A percentile compares a stretch with the other conserved stretches of the same genome.
phyloP scores from a whole-genome alignment of 2,888 invertebrate genomes.

The Idaea aversata region DNA sequence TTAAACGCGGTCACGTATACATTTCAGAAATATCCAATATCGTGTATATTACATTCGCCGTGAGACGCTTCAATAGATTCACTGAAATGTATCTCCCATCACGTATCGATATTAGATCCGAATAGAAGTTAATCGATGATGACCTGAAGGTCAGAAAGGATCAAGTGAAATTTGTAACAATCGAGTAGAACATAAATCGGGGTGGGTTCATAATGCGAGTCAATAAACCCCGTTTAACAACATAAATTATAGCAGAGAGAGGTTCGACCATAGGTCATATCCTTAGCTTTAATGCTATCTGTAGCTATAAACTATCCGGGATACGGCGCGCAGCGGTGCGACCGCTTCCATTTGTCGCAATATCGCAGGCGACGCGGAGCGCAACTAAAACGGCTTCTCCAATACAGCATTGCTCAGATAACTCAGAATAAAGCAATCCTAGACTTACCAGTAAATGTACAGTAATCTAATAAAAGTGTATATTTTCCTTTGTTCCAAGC shows the following conservation, averaged over 20 bases:
- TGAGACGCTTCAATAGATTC: conserved; percentile 11
- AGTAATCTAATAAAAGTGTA: background rate
- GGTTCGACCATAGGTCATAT: conserved; percentile 48
- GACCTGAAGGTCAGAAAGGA: conserved; percentile 13
- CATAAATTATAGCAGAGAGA: conserved; percentile 47
- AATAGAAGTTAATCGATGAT: background rate
- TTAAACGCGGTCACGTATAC: conserved; percentile 22
- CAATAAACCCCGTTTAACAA: conserved; percentile 47
- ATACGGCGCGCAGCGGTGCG: conserved; percentile 26
- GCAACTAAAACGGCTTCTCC: conserved; percentile 7
- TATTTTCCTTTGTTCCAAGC: background rate
- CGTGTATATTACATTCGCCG: conserved; percentile 20
- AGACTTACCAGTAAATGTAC: background rate
- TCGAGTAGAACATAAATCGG: conserved; percentile 38
- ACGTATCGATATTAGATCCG: conserved; percentile 4
- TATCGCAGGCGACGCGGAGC: conserved; percentile 34
- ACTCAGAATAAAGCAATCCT: background rate
- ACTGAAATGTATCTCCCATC: conserved; percentile 5
- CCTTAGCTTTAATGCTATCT: conserved; percentile 58
- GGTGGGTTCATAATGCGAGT: conserved; percentile 38
- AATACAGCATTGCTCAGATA: conserved; percentile 4
- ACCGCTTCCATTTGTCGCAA: conserved; percentile 46
- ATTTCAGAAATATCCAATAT: conserved; percentile 20
- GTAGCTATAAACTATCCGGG: conserved; percentile 47
- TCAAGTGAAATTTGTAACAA: conserved; percentile 26